phyloP scores from a whole-genome alignment of 2,888 invertebrate species.

The Pristionchus mayeri region DNA sequence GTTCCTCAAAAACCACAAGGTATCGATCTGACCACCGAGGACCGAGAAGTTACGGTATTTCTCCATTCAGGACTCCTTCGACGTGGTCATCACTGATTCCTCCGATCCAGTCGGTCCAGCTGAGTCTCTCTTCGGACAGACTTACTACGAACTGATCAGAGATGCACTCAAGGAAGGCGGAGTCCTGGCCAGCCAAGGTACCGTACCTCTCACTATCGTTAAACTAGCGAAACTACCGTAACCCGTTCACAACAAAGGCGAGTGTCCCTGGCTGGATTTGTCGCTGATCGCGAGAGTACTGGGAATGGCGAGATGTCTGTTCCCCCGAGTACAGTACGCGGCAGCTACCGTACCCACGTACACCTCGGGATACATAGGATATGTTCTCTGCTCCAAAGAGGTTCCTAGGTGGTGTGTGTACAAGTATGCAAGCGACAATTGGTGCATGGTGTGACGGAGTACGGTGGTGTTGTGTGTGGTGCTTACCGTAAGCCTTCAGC shows the following conservation, averaged over 20 bases:
- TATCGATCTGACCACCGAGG: background rate
- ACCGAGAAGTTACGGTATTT: background rate
- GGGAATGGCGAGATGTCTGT: slow-evolving; percentile 81
- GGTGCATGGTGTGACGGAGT: slow-evolving; percentile 10
- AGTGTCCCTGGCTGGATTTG: slow-evolving; percentile 84
- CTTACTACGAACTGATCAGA: slow-evolving; percentile 89
- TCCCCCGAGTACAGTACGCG: slow-evolving; percentile 86
- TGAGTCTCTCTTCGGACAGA: slow-evolving; percentile 84
- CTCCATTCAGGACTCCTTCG: slow-evolving; percentile 82
- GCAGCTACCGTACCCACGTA: slow-evolving; percentile 91
- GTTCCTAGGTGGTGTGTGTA: slow-evolving; percentile 51
- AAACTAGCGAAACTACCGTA: background rate
- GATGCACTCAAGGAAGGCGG: slow-evolving; percentile 88
- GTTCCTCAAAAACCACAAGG: slow-evolving; percentile 87
- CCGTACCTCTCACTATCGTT: background rate
- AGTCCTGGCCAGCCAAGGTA: slow-evolving; percentile 91
- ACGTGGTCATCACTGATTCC: slow-evolving; percentile 97
- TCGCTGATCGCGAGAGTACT: slow-evolving; percentile 85
- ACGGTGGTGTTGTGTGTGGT: slow-evolving; percentile 8
- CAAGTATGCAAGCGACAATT: background rate
- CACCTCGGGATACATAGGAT: slow-evolving; percentile 96
- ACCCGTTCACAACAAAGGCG: slow-evolving; percentile 80
- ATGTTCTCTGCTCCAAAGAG: slow-evolving; percentile 88
- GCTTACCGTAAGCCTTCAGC: slow-evolving; percentile 77
- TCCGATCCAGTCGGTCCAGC: slow-evolving; percentile 95